These are phyloP conservation scores for Sebastes elongatus DNA, from an alignment of 2,797 vertebrate genomes.

Conservation along the genomic window DNA sequence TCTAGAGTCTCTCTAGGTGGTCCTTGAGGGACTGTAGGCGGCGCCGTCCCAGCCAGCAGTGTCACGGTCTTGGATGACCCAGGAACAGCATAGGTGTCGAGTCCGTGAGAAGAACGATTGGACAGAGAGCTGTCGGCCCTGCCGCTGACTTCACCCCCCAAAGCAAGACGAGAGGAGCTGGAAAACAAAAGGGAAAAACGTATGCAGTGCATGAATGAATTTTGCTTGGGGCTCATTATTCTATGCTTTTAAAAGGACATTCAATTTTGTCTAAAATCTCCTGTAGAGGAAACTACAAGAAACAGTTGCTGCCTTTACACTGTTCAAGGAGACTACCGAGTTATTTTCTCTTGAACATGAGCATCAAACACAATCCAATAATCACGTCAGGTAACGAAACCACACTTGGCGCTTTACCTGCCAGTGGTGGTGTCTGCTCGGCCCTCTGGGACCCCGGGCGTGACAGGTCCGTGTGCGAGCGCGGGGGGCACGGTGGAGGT, in stretches of 20 bases:
- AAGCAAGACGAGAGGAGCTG: slow-evolving; percentile 70
- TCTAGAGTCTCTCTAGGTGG: slow-evolving; percentile 93
- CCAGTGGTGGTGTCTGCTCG: slow-evolving; percentile 95
- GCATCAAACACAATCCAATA: neutral
- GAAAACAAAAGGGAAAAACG: neutral
- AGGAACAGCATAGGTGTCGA: slow-evolving; percentile 68
- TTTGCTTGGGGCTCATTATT: neutral
- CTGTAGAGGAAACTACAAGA: neutral
- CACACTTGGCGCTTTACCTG: slow-evolving; percentile 77
- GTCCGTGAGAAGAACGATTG: slow-evolving; percentile 63
- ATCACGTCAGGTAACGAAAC: neutral
- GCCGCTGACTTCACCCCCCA: slow-evolving; percentile 77
- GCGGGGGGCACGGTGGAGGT: slow-evolving; percentile 87
- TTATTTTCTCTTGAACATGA: neutral
- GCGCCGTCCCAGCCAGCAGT: slow-evolving; percentile 44
- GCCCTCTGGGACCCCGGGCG: slow-evolving; percentile 80
- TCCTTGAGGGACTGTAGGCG: slow-evolving; percentile 55
- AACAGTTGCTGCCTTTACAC: neutral
- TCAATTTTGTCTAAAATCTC: neutral
- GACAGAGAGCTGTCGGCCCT: slow-evolving; percentile 84
- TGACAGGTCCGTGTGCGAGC: slow-evolving; percentile 81
- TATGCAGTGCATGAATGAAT: neutral
- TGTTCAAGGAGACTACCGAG: neutral
- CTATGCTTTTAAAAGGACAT: neutral
- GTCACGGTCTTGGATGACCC: slow-evolving; percentile 57